Evolutionary conservation across 1,140 invertebrate genomes (phyloP), one percentile per base, ranked within the genome.

Genomic region (Archivesica marissinica): DNA sequence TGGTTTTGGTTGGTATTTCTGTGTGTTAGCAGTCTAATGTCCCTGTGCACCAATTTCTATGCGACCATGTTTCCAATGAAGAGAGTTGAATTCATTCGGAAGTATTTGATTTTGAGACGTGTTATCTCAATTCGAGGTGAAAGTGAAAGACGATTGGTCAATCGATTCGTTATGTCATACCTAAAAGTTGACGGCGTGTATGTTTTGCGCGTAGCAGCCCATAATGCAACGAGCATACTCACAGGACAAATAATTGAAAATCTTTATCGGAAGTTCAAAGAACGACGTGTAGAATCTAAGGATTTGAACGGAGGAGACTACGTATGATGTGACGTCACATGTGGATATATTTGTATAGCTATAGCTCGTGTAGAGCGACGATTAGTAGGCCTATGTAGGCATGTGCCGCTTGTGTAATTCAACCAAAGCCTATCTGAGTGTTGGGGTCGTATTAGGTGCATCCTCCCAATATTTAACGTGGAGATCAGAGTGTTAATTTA

Each of bases 1-100:
- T 95, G 95, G 95, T 95, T 95, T 88, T 95, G 95, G 95, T 93
- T 94, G 41, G 93, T 95, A 20, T 94, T 95, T 89, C 91, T 95
- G 4, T 91, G 93, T 59, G 81, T 93, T 30, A 89, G 94, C 17
- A 94, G 94, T 28, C 84, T 94, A 35, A 91, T 94, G 78, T 90
- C 87, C 59, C 90, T 93, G 39, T 35, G 93, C 1, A 70, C 87
- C 13, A 93, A 92, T 90, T 68, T 93, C 28, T 92, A 89, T 87
- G 86, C 89, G 64, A 89, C 90, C 81, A 68, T 92, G 35, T 91
- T 91, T 70, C 89, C 87, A 28, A 82, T 86, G 44, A 92, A 88
- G 20, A 77, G 93, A 41, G 87, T 92, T 15, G 87, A 92, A 20
- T 94, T 92, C 74, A 87, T 94, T 28, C 79, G 90, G 56, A 93